Conservation (phyloP, 2,888 invertebrate genomes). For the Scaptodrosophila latifasciaeformis region DNA sequence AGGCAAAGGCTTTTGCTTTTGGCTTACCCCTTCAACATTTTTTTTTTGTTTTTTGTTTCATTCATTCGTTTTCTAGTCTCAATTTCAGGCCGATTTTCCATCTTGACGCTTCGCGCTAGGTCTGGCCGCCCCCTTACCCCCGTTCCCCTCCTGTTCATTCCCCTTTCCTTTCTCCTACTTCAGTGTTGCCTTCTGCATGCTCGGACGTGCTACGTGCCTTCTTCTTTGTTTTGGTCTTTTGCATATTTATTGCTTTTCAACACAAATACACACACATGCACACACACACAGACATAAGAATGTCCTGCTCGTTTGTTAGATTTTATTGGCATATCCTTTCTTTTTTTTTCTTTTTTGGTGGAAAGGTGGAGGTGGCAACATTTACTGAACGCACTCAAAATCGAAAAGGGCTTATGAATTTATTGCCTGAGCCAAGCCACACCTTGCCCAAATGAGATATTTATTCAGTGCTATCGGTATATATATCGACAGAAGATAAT, state of each 20-base stretch:
- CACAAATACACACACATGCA: constrained; percentile 15
- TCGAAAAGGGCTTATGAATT: too few species aligned
- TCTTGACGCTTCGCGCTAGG: neutral
- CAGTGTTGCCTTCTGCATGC: neutral
- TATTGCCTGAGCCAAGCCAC: too few species aligned
- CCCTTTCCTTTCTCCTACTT: constrained; percentile 1
- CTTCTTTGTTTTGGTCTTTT: constrained; percentile 9
- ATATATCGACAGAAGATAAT: too few species aligned
- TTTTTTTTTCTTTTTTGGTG: too few species aligned
- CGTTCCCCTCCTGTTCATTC: neutral
- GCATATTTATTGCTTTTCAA: constrained; percentile 27
- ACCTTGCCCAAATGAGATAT: too few species aligned
- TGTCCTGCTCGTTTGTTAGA: neutral
- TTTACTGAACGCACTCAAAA: too few species aligned
- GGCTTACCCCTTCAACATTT: too few species aligned
- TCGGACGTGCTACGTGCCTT: neutral
- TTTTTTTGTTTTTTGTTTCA: too few species aligned
- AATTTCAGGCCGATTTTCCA: neutral
- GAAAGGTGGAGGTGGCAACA: too few species aligned
- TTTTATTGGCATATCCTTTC: constrained; percentile 28
- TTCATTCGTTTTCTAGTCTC: neutral
- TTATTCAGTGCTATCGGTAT: too few species aligned
- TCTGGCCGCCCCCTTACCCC: neutral
- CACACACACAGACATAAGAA: constrained; percentile 4
- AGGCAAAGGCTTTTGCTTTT: too few species aligned